Evolutionary conservation across 2,113 vertebrate species (phyloP).

Genomic region (Leuciscus idus): DNA sequence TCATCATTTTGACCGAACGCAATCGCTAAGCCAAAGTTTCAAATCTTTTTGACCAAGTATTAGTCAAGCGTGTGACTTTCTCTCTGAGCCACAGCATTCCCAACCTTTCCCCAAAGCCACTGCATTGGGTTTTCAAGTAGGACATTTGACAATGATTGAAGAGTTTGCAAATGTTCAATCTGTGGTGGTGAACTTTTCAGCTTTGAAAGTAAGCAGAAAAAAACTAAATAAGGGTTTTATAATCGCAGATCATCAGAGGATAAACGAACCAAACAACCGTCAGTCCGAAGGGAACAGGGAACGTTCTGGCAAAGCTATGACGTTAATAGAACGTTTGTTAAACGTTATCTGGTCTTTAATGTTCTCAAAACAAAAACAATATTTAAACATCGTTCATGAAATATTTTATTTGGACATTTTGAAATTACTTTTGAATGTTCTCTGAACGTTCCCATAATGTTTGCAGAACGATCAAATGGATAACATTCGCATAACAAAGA

Average conservation of each 20-base stretch:
- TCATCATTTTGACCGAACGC: neutral
- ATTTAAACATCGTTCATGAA: no score
- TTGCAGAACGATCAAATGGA: no score
- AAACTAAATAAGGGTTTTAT: neutral
- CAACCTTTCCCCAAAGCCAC: neutral
- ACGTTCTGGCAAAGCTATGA: no score
- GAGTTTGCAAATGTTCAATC: neutral
- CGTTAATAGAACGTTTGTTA: no score
- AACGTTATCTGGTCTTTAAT: no score
- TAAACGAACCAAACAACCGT: constrained; percentile 29
- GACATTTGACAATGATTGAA: neutral
- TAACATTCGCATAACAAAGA: no score
- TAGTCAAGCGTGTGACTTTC: neutral
- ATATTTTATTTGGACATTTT: no score
- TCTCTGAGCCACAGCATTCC: neutral
- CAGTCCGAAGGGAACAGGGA: no score
- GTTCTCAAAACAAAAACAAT: no score
- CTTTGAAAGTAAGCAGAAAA: neutral
- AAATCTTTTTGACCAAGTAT: neutral
- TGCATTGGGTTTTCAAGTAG: neutral
- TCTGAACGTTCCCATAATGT: no score
- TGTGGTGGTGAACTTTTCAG: neutral
- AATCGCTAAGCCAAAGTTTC: neutral
- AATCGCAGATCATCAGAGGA: neutral
- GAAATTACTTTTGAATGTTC: no score